Evolutionary conservation across 2,888 invertebrate genomes (phyloP), one percentile per base, ranked within the genome.

Genomic region (Strigamia transsilvanica): DNA sequence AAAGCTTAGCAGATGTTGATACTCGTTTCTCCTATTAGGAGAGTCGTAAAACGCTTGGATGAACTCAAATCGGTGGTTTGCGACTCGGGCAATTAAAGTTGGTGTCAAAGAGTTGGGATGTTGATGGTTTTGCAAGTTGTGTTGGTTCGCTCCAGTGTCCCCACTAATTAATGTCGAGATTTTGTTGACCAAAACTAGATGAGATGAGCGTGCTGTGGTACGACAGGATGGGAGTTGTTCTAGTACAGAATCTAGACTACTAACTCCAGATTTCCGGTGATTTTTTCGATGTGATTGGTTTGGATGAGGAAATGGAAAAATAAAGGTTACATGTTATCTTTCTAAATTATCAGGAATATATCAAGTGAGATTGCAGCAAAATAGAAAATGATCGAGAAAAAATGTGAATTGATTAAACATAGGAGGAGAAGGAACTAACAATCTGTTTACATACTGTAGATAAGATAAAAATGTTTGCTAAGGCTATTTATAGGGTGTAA

Each of bases 41-140:
- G 0, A 18, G n/a, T 51, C 51, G 51, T 51, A 51, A 51, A 51
- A 51, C 18, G 51, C n/a, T 51, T 13, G 51, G 51, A 51, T 51
- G 51, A 51, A 51, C 51, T 1, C 51, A 51, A 51, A 51, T 51
- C 51, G 51, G 51, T 51, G 51, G 51, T 51, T 51, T 51, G 51
- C 12, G 18, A 51, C 51, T 15, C 51, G 51, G 15, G 51, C 51
- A 51, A 51, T 51, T 51, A 51, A 51, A 51, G 51, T 10, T 51
- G n/a, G 18, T 51, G 51, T 51, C 51, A 51, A 51, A 18, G 51
- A 18, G 15, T 18, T 18, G 12, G 51, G 18, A 51, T 51, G 51
- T 51, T 51, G 51, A 51, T 51, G 51, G 51, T 51, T 51, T 51
- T 51, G 38, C 51, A 51, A 18, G 13, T 51, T 51, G 51, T 51